These are phyloP conservation scores for Hyaena hyaena DNA, from an alignment of 2,113 vertebrate species.

Conservation along the genomic window DNA sequence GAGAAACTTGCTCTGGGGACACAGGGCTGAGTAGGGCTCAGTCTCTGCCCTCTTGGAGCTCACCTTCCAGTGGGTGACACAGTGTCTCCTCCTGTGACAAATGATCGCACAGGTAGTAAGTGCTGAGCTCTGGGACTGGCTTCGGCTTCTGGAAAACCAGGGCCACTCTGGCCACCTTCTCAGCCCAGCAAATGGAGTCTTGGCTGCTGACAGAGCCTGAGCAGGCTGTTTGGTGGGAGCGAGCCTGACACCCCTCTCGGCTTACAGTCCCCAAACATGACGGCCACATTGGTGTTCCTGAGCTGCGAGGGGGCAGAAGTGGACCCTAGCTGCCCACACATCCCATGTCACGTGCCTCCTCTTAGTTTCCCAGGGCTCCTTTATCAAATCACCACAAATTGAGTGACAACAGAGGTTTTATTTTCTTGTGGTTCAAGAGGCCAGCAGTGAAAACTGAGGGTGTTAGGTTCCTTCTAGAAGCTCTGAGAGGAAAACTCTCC, in stretches of 20 bases:
- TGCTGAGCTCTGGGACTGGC: background rate
- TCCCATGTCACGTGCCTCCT: background rate
- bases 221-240: background rate
- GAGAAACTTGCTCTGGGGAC: background rate
- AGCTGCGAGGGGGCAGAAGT: background rate
- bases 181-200: background rate
- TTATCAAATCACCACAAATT: background rate
- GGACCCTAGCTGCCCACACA: background rate
- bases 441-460: background rate
- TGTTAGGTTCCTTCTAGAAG: background rate
- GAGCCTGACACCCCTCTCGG: background rate
- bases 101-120: background rate
- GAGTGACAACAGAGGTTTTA: background rate
- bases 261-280: background rate
- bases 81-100: background rate
- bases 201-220: background rate
- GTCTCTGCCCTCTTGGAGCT: background rate
- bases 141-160: background rate
- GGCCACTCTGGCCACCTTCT: background rate
- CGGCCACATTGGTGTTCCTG: fast-evolving
- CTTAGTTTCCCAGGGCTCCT: background rate
- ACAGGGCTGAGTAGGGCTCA: background rate
- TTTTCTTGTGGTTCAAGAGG: background rate
- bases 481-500: background rate
- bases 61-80: background rate